A percentile compares a stretch with the other conserved stretches of the same genome.
Evolutionary conservation across 2,797 vertebrate species (phyloP).

Genomic region (Rhinoraja longicauda): DNA sequence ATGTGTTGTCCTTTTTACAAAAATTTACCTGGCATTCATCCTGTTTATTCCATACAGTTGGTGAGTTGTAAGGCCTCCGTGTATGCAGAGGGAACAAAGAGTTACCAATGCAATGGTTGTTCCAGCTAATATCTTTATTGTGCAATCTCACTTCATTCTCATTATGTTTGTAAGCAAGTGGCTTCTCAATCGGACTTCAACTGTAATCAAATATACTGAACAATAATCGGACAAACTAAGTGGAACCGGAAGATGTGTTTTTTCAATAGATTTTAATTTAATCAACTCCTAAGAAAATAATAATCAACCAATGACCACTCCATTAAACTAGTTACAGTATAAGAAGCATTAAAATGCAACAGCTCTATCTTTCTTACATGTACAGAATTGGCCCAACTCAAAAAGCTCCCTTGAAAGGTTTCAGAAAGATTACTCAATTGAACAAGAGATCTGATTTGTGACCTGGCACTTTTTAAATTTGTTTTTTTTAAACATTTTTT

Average conservation of each 20-base stretch:
- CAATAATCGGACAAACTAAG: not conserved
- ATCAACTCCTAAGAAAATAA: not conserved
- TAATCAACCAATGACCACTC: not conserved
- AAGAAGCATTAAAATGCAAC: not conserved
- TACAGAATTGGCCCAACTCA: not conserved
- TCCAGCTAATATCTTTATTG: not conserved
- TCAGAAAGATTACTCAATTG: not conserved
- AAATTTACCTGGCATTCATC: too few relatives aligned
- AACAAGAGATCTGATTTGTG: not conserved
- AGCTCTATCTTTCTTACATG: not conserved
- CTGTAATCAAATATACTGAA: not conserved
- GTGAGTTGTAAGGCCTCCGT: not conserved
- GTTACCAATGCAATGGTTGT: not conserved
- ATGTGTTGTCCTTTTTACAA: not conserved
- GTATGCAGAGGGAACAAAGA: not conserved
- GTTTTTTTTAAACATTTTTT: too few relatives aligned
- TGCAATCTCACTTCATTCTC: not conserved
- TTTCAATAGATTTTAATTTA: not conserved
- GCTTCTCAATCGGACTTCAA: not conserved
- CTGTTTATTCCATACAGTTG: not conserved
- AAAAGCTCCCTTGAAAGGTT: not conserved
- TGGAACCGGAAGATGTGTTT: not conserved
- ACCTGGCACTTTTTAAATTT: not conserved
- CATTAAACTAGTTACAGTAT: not conserved
- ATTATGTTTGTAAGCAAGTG: not conserved